Evolutionary conservation across 2,797 vertebrate species (phyloP), one percentile per base, ranked within the genome.

Genomic region (Crotalus adamanteus): DNA sequence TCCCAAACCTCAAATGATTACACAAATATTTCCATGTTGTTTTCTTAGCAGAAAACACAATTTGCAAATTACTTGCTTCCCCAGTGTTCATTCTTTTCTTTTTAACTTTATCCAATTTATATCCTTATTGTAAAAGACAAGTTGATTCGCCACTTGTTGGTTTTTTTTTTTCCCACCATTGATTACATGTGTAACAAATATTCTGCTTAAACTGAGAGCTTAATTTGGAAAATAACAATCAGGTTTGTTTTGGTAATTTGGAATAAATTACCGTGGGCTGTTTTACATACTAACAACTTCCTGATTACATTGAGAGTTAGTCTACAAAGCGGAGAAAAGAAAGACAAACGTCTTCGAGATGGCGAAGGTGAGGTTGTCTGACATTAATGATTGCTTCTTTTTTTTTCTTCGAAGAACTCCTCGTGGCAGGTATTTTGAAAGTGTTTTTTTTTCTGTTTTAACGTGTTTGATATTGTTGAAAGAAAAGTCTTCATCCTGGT

Each of bases 231-330:
- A 65, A 26, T 9, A 86, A 91, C 26, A 59, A n/a, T 57, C 53
- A 14, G 1, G 86, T 16, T 56, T 51, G 31, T 73, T n/a, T 18
- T 59, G 53, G 61, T 59, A 88, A 51, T 59, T 88, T 60, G 51
- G 18, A 92, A 78, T 78, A 88, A 92, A 88, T 92, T 22, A 83
- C 37, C 25, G 59, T 59, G 87, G 87, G 59, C 20, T 83, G 65
- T 42, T 60, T 83, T 92, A 20, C 88, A 88, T 78, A 53, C 55
- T 61, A 57, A 78, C 65, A 83, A 28, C 31, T 47, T 83, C 51
- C 63, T 92, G 88, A 60, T 92, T 89, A 57, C 20, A 53, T 69
- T 60, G 53, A 13, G 37, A 83, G 65, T 88, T 57, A 53, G 37
- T 13, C 73, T 25, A 83, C 65, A 83, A 47, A 60, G 9, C 47